Evolutionary conservation across 2,888 invertebrate genomes (phyloP).

Genomic region (Incurvaria masculella): DNA sequence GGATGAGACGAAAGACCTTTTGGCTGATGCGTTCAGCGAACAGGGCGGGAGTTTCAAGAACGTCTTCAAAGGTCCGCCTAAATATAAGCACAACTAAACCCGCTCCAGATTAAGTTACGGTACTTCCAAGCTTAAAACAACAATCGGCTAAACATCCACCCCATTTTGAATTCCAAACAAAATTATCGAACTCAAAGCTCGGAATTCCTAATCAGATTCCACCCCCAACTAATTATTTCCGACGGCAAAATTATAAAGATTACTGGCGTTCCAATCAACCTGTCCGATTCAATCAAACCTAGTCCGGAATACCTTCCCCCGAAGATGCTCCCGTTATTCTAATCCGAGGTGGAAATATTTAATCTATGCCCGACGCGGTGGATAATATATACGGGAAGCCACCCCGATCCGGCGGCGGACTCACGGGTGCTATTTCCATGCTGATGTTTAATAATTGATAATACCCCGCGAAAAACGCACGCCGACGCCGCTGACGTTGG

Average conservation of each 20-base stretch:
- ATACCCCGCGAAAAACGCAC: constrained; percentile 54
- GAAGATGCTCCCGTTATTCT: constrained; percentile 10
- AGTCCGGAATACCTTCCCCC: too few relatives aligned
- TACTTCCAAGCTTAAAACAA: too few relatives aligned
- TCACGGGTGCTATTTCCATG: constrained; percentile 54
- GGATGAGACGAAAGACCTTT: too few relatives aligned
- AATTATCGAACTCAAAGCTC: not conserved
- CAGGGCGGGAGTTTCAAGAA: too few relatives aligned
- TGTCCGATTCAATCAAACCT: not conserved
- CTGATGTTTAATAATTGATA: constrained; percentile 59
- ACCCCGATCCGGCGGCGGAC: constrained; percentile 30
- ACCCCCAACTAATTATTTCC: not conserved
- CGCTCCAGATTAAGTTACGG: too few relatives aligned
- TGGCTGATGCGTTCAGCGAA: too few relatives aligned
- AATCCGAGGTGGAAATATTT: constrained; percentile 46
- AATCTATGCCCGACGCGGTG: constrained; percentile 31
- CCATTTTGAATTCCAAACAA: too few relatives aligned
- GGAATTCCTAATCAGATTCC: not conserved
- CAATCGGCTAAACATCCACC: too few relatives aligned
- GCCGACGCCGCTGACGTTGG: constrained; percentile 3
- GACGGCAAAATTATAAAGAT: not conserved
- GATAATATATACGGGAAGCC: constrained; percentile 38
- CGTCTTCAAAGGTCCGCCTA: too few relatives aligned
- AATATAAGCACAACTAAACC: too few relatives aligned
- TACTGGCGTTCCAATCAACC: not conserved